Percentiles rank a stretch among this genome's conserved stretches.
Conservation (phyloP, 2,113 vertebrate genomes). For the Solea solea region DNA sequence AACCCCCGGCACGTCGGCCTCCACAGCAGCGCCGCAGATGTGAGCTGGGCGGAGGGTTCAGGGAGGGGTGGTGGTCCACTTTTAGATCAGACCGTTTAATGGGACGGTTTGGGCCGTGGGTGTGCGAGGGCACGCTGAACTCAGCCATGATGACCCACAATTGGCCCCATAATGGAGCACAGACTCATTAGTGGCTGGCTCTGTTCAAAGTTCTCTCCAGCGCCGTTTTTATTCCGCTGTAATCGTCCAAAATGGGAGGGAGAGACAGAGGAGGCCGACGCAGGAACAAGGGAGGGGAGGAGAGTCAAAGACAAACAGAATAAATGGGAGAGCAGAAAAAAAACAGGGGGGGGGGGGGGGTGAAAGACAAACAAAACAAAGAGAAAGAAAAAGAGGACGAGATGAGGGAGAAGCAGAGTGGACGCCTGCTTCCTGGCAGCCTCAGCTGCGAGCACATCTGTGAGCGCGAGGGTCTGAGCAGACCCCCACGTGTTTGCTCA, state of each 20-base stretch:
- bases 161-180: constrained; percentile 74
- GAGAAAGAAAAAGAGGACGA: constrained; percentile 51
- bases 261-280: constrained; percentile 19
- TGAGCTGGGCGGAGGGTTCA: constrained; percentile 62
- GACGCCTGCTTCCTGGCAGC: constrained; percentile 83
- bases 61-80: constrained; percentile 60
- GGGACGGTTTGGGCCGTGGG: constrained; percentile 62
- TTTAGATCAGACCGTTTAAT: constrained; percentile 63
- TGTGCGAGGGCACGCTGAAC: constrained; percentile 67
- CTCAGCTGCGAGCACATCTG: constrained; percentile 85
- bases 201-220: constrained; percentile 68
- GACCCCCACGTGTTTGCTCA: constrained; percentile 82
- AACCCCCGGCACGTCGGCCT: constrained; percentile 46
- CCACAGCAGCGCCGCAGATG: constrained; percentile 64
- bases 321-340: constrained; percentile 29
- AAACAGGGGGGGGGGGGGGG: constrained; percentile 9
- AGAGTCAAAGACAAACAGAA: constrained; percentile 52
- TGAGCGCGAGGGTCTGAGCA: constrained; percentile 67
- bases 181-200: constrained; percentile 79
- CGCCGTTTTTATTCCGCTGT: constrained; percentile 62
- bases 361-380: constrained; percentile 46
- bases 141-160: constrained; percentile 75
- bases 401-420: constrained; percentile 68
- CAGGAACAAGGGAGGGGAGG: not conserved
- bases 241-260: constrained; percentile 74